phyloP scores from a whole-genome alignment of 2,888 invertebrate genomes.

The Andricus quercusramuli region DNA sequence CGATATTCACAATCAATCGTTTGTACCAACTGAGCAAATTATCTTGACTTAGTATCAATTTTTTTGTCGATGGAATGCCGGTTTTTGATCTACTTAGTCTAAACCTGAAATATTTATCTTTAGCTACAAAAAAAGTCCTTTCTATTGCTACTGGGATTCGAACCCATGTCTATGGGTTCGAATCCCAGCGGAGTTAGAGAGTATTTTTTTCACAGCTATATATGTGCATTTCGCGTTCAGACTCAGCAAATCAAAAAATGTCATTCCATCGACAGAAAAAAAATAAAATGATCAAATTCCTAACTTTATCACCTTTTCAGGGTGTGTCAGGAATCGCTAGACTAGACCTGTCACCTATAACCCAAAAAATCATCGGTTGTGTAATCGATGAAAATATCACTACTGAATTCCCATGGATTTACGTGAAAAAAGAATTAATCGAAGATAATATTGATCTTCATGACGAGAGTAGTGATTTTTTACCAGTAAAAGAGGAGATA shows the following conservation, averaged over 20 bases:
- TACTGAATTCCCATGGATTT: conserved; percentile 87
- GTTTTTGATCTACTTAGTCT: too few relatives aligned
- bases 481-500: conserved; percentile 76
- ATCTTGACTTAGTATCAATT: neutral
- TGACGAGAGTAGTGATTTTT: conserved; percentile 80
- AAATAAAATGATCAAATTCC: too few relatives aligned
- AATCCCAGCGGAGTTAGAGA: too few relatives aligned
- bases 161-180: too few relatives aligned
- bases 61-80: too few relatives aligned
- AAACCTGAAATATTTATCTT: too few relatives aligned
- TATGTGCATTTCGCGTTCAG: too few relatives aligned
- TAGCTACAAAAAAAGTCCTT: too few relatives aligned
- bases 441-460: conserved; percentile 83
- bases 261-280: too few relatives aligned
- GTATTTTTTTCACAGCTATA: too few relatives aligned
- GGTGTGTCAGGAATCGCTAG: conserved; percentile 80
- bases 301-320: neutral
- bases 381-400: conserved; percentile 85
- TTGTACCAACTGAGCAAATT: conserved; percentile 2
- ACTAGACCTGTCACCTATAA: conserved; percentile 80
- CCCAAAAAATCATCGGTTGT: conserved; percentile 83
- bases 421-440: conserved; percentile 82
- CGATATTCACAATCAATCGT: conserved; percentile 63
- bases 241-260: too few relatives aligned
- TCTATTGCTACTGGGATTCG: too few relatives aligned